phyloP scores from a whole-genome alignment of 2,888 invertebrate species.

The Agrochola lychnidis region DNA sequence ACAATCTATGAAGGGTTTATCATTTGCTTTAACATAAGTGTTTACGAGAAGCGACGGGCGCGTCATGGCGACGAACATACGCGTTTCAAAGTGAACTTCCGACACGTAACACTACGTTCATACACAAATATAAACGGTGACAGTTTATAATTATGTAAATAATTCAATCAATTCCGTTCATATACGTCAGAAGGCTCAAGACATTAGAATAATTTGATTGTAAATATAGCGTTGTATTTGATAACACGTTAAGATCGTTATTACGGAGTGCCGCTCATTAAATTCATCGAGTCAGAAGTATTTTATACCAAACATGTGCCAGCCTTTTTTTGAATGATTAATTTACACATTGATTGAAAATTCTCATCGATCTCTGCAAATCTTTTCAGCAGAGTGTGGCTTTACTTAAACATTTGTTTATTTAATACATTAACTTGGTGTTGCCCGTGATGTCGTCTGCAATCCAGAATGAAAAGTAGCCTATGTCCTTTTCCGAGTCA shows the following conservation, averaged over 20 bases:
- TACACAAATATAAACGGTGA: slow-evolving; percentile 43
- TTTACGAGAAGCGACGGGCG: slow-evolving; percentile 73
- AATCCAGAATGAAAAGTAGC: too few relatives aligned
- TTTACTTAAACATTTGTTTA: not conserved
- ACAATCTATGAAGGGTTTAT: slow-evolving; percentile 69
- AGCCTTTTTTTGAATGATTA: not conserved
- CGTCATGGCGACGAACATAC: slow-evolving; percentile 65
- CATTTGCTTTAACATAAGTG: slow-evolving; percentile 68
- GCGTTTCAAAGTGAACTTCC: slow-evolving; percentile 32
- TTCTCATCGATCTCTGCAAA: not conserved
- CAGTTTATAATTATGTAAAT: slow-evolving; percentile 6
- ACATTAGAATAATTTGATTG: slow-evolving; percentile 5
- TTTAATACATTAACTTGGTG: too few relatives aligned
- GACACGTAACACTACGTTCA: slow-evolving; percentile 30
- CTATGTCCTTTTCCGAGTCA: too few relatives aligned
- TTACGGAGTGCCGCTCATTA: not conserved
- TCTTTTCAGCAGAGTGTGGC: too few relatives aligned
- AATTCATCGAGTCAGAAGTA: not conserved
- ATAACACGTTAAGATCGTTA: not conserved
- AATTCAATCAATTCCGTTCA: not conserved
- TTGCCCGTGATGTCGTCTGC: too few relatives aligned
- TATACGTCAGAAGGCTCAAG: not conserved
- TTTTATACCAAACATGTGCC: not conserved
- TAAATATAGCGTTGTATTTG: not conserved
- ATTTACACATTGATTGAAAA: not conserved